Evolutionary conservation across 2,113 vertebrate genomes (phyloP).

Genomic region (Canis aureus): DNA sequence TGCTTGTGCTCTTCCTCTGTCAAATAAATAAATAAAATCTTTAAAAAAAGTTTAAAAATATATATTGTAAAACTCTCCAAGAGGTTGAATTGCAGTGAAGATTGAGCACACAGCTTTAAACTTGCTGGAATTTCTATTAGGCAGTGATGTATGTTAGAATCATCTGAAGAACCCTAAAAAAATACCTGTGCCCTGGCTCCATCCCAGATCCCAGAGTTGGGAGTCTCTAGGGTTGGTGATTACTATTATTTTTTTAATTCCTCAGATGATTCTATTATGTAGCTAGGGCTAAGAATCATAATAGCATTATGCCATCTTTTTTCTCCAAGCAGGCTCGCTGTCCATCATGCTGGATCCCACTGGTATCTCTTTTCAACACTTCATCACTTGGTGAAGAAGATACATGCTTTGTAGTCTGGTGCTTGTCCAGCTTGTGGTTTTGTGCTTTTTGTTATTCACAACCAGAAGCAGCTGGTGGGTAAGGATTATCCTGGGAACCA

Average conservation of each 20-base stretch:
- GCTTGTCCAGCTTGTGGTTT: background rate
- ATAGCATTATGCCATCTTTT: background rate
- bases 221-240: background rate
- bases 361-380: background rate
- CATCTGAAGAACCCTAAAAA: background rate
- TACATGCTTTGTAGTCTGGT: background rate
- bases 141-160: background rate
- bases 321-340: background rate
- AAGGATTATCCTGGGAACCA: background rate
- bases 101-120: background rate
- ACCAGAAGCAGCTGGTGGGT: background rate
- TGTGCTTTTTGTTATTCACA: background rate
- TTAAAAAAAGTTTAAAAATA: too few species aligned
- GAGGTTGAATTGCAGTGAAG: background rate
- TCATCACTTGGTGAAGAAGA: background rate
- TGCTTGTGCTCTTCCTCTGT: too few species aligned
- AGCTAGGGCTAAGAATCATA: background rate
- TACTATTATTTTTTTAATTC: slow-evolving; percentile 16
- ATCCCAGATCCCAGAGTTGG: background rate
- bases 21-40: too few species aligned
- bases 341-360: too few species aligned
- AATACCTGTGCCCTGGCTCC: too few species aligned
- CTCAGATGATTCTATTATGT: background rate
- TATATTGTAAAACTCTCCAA: background rate
- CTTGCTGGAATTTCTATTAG: background rate